Evolutionary conservation across 2,113 vertebrate species (phyloP).

Genomic region (Heteronetta atricapilla): DNA sequence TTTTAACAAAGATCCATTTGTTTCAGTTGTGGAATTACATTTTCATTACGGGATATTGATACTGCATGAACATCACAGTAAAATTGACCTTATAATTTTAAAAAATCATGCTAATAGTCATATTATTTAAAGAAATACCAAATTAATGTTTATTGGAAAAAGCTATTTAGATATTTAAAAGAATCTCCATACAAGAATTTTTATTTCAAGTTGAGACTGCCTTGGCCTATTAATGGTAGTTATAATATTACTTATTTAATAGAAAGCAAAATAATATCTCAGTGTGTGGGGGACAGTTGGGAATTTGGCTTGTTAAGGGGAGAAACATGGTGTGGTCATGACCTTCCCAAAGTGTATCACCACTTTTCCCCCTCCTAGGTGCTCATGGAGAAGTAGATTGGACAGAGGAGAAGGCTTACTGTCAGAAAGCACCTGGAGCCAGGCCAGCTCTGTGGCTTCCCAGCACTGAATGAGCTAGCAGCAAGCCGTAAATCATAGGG

Average conservation of each 20-base stretch:
- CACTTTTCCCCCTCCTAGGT: background rate
- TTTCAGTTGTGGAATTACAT: background rate
- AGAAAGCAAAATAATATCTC: background rate
- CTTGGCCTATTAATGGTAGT: background rate
- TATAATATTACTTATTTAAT: background rate
- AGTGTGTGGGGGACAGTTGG: too few relatives aligned
- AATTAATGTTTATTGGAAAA: background rate
- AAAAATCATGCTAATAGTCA: background rate
- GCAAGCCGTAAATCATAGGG: background rate
- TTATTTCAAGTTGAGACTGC: background rate
- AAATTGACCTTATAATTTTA: background rate
- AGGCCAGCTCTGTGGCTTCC: background rate
- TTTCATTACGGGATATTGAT: background rate
- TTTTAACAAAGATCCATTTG: background rate
- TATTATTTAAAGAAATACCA: background rate
- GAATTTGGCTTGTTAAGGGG: background rate
- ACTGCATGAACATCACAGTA: background rate
- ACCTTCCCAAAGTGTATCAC: background rate
- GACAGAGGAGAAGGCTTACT: background rate
- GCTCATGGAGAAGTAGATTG: background rate
- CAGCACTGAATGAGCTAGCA: background rate
- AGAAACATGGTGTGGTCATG: background rate
- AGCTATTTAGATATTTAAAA: background rate
- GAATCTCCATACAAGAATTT: background rate
- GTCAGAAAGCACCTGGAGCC: background rate